A percentile compares a stretch with the other conserved stretches of the same genome.
These are phyloP conservation scores for Perizoma affinitatum DNA, from an alignment of 2,888 invertebrate genomes.

Conservation along the genomic window DNA sequence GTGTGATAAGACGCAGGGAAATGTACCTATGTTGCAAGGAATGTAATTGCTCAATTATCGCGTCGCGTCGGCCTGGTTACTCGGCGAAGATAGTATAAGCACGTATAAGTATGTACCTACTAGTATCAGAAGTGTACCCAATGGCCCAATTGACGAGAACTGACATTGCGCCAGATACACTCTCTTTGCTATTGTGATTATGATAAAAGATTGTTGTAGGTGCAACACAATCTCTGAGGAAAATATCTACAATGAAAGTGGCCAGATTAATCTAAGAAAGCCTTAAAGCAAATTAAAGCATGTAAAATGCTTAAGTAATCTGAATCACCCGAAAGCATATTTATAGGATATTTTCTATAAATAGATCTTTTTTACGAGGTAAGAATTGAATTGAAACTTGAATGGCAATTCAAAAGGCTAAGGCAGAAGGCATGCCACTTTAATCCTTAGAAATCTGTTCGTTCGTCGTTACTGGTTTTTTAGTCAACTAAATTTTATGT, in stretches of 20 bases:
- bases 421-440: no score
- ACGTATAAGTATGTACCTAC: neutral
- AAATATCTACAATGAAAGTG: neutral
- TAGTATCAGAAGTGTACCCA: slow-evolving; percentile 39
- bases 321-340: no score
- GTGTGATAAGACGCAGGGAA: slow-evolving; percentile 32
- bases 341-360: no score
- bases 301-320: no score
- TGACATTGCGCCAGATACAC: slow-evolving; percentile 60
- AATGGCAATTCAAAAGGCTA: no score
- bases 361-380: no score
- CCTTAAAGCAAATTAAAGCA: no score
- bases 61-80: slow-evolving; percentile 49
- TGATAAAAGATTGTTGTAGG: slow-evolving; percentile 5
- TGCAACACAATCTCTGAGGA: neutral
- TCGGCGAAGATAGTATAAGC: slow-evolving; percentile 31
- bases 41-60: slow-evolving; percentile 75
- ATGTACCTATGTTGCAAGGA: slow-evolving; percentile 54
- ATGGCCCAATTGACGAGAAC: slow-evolving; percentile 61
- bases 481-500: no score
- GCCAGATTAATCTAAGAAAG: no score
- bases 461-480: no score
- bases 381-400: no score
- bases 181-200: slow-evolving; percentile 31
- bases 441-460: no score